Evolutionary conservation across 2,113 vertebrate species (phyloP).

Genomic region (Recurvirostra avosetta): DNA sequence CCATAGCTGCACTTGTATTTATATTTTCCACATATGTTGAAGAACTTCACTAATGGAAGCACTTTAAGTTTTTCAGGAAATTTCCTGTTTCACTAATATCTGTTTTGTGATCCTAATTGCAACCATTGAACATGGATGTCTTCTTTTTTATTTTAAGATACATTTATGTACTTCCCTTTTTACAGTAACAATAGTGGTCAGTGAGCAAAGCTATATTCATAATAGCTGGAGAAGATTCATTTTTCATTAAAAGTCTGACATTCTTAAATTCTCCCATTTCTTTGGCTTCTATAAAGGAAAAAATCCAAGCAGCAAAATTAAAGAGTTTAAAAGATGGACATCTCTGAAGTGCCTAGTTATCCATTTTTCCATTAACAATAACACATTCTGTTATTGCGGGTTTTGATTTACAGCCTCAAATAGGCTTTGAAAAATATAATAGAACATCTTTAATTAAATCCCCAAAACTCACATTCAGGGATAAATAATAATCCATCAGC

Average conservation of each 20-base stretch:
- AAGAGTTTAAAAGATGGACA: not conserved
- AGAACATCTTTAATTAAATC: constrained; percentile 74
- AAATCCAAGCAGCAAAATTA: constrained; percentile 1
- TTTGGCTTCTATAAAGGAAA: not conserved
- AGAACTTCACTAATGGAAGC: not conserved
- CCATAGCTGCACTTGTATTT: not conserved
- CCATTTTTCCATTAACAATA: constrained; percentile 38
- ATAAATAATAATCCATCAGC: constrained; percentile 76
- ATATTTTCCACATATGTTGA: not conserved
- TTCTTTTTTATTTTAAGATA: not conserved
- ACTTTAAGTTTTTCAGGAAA: not conserved
- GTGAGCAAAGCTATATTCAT: not conserved
- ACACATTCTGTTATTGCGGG: not conserved
- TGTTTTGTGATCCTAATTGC: not conserved
- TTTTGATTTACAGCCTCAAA: constrained; percentile 69
- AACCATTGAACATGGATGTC: not conserved
- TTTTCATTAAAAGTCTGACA: not conserved
- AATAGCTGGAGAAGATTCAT: not conserved
- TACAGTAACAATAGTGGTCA: not conserved
- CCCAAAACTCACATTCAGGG: constrained; percentile 61
- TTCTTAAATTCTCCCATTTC: not conserved
- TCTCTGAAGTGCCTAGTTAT: not conserved
- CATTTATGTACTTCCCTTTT: not conserved
- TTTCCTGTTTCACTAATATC: not conserved
- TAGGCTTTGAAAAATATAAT: constrained; percentile 67